These are phyloP conservation scores for Abscondita cerata DNA, from an alignment of 2,888 invertebrate genomes.

Conservation along the genomic window DNA sequence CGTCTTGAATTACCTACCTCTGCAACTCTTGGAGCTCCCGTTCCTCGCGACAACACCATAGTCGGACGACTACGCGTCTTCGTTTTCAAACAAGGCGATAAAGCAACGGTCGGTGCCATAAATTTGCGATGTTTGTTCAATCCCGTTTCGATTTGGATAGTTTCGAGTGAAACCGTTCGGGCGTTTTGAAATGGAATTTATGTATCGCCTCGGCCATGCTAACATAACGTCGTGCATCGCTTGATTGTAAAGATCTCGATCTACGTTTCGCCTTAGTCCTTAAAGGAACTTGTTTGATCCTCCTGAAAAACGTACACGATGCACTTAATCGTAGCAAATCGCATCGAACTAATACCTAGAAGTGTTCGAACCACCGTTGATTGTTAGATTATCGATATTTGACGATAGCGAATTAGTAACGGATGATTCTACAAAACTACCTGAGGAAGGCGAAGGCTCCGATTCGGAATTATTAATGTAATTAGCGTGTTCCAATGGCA, in stretches of 20 bases:
- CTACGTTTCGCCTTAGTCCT: too few species aligned
- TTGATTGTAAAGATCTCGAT: neutral
- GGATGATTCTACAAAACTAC: too few species aligned
- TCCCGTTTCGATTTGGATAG: constrained; percentile 37
- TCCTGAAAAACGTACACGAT: too few species aligned
- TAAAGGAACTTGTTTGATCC: too few species aligned
- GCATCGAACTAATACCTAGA: too few species aligned
- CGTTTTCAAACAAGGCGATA: constrained; percentile 64
- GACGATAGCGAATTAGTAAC: too few species aligned
- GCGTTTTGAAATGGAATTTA: constrained; percentile 63
- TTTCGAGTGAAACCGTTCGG: constrained; percentile 61
- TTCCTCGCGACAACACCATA: constrained; percentile 65
- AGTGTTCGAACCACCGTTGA: too few species aligned
- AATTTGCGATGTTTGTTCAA: neutral
- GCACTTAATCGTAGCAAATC: too few species aligned
- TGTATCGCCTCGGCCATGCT: constrained; percentile 64
- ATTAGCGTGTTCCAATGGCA: neutral
- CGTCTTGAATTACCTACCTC: constrained; percentile 70
- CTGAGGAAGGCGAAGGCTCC: too few species aligned
- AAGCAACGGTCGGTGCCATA: constrained; percentile 57
- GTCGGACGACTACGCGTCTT: constrained; percentile 63
- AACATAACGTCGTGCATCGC: constrained; percentile 46
- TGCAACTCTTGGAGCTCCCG: constrained; percentile 71
- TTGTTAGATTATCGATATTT: too few species aligned
- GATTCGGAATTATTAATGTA: too few species aligned